Conservation (phyloP, 2,797 vertebrate species). For the Amblyraja radiata region DNA sequence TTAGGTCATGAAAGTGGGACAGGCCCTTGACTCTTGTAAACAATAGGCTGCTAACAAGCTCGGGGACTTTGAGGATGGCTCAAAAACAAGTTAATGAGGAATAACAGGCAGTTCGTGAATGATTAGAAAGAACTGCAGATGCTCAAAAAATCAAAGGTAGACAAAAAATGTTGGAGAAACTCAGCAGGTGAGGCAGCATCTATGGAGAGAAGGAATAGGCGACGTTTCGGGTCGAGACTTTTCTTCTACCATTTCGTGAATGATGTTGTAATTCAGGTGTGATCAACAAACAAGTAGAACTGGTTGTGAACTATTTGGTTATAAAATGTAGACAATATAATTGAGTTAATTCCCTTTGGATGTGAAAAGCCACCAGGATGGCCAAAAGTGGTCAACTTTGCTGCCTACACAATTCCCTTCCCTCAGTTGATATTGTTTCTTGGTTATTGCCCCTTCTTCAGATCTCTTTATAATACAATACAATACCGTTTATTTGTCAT, state of each 20-base stretch:
- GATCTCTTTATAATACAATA: not conserved
- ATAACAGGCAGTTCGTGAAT: not conserved
- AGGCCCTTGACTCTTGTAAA: not conserved
- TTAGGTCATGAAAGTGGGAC: too few relatives aligned
- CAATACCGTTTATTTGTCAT: too few relatives aligned
- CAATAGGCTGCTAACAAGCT: conserved; percentile 8
- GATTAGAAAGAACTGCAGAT: too few relatives aligned
- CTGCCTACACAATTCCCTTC: too few relatives aligned
- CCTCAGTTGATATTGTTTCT: not conserved
- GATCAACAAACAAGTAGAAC: not conserved
- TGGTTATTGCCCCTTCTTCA: not conserved
- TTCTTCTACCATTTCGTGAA: not conserved
- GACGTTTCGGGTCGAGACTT: too few relatives aligned
- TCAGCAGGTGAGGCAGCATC: too few relatives aligned
- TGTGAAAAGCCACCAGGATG: not conserved
- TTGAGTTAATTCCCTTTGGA: not conserved
- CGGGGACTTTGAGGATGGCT: not conserved
- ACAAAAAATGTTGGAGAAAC: too few relatives aligned
- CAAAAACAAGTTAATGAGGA: conserved; percentile 22
- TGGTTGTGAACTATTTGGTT: not conserved
- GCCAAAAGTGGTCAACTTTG: not conserved
- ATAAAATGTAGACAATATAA: not conserved
- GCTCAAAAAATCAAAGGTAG: too few relatives aligned
- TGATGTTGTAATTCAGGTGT: not conserved
- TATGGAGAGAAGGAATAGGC: too few relatives aligned